Evolutionary conservation across 64 coral and sea anemone species (phyloP).

Genomic region (Anthopleura sola): DNA sequence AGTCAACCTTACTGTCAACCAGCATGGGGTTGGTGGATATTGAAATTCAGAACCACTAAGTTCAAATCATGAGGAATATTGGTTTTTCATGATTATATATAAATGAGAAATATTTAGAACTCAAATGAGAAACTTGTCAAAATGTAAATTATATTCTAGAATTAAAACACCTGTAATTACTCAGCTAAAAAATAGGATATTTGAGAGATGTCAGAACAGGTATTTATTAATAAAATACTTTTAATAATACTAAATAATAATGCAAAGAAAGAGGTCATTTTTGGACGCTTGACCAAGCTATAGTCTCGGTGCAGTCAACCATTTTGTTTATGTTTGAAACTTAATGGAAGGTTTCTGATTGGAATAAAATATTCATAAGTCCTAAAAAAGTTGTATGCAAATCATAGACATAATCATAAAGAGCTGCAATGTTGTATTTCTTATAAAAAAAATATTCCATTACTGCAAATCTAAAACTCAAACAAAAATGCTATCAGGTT

Average conservation of each 20-base stretch:
- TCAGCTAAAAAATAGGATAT: background rate
- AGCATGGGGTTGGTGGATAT: background rate
- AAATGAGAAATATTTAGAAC: background rate
- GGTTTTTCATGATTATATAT: background rate
- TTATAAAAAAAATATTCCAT: background rate
- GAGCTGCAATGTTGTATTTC: background rate
- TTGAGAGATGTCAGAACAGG: background rate
- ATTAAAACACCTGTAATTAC: background rate
- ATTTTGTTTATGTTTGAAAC: constrained; percentile 1
- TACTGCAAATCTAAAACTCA: background rate
- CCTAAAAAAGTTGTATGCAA: constrained; percentile 20
- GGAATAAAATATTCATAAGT: constrained; percentile 19
- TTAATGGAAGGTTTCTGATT: constrained; percentile 3
- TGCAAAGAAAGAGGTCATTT: background rate
- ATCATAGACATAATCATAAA: constrained; percentile 7
- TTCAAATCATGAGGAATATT: background rate
- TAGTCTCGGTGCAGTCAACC: background rate
- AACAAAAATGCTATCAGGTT: background rate
- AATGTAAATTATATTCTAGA: background rate
- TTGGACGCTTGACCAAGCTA: background rate
- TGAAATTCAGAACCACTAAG: constrained; percentile 2
- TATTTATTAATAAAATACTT: background rate
- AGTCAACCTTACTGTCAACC: background rate
- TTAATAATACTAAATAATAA: background rate
- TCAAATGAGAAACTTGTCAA: background rate